These are phyloP conservation scores for Bradypodion pumilum DNA, from an alignment of 2,797 vertebrate species.

Conservation along the genomic window DNA sequence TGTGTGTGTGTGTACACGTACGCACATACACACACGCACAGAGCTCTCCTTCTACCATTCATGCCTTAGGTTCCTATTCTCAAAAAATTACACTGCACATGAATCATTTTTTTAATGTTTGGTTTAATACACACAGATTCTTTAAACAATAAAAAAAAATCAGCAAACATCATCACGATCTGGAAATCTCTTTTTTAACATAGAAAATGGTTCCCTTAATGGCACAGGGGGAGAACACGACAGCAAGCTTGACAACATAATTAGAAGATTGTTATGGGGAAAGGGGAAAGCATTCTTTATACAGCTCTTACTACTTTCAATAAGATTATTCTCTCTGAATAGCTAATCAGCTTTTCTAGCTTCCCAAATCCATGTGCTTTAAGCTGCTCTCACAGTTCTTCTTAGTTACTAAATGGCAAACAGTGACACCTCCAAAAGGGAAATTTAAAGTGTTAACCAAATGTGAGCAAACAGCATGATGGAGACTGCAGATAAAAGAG, in stretches of 20 bases:
- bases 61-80: constrained; percentile 4
- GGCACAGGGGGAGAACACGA: constrained; percentile 76
- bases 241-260: constrained; percentile 82
- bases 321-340: constrained; percentile 82
- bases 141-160: constrained; percentile 78
- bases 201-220: constrained; percentile 77
- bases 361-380: constrained; percentile 73
- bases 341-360: constrained; percentile 80
- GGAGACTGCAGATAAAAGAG: constrained; percentile 73
- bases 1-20: too few species aligned
- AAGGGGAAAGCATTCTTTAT: constrained; percentile 78
- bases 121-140: constrained; percentile 74
- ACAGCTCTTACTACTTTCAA: constrained; percentile 77
- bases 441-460: constrained; percentile 81
- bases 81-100: constrained; percentile 60
- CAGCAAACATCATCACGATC: constrained; percentile 79
- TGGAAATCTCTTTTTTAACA: constrained; percentile 80
- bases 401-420: constrained; percentile 75
- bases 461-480: constrained; percentile 80
- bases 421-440: constrained; percentile 78
- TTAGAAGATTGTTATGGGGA: constrained; percentile 81
- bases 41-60: constrained; percentile 20
- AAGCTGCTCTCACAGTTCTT: constrained; percentile 72
- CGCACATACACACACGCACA: neutral
- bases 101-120: constrained; percentile 77